Evolutionary conservation across 2,797 vertebrate genomes (phyloP).

Genomic region (Prionace glauca): DNA sequence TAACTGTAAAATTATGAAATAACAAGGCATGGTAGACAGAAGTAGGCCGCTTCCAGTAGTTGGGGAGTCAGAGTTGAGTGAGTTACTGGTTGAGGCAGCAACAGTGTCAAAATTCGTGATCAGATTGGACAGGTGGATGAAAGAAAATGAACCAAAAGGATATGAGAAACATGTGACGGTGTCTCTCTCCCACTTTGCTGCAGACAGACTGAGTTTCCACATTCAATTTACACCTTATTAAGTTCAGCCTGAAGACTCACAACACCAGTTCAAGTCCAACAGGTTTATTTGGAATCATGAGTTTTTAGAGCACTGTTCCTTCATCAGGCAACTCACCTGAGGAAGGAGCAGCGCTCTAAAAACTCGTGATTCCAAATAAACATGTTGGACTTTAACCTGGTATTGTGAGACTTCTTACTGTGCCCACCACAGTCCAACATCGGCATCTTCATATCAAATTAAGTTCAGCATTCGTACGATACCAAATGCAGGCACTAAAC

Average conservation of each 20-base stretch:
- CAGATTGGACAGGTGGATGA: not conserved
- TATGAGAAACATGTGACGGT: not conserved
- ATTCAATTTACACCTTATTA: not conserved
- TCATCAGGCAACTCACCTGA: too few species aligned
- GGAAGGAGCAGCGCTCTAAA: too few species aligned
- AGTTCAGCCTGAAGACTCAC: not conserved
- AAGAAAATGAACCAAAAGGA: not conserved
- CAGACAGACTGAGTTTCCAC: not conserved
- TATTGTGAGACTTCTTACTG: too few species aligned
- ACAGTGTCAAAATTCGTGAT: not conserved
- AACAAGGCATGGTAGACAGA: not conserved
- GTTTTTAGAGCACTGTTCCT: too few species aligned
- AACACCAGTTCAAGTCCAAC: too few species aligned
- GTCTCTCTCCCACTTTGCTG: not conserved
- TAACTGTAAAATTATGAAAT: not conserved
- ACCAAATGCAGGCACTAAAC: too few species aligned
- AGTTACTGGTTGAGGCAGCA: not conserved
- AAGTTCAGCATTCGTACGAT: not conserved
- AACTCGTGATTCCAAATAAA: too few species aligned
- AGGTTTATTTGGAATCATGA: too few species aligned
- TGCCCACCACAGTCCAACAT: too few species aligned
- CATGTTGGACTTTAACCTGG: too few species aligned
- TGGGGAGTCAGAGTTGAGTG: not conserved
- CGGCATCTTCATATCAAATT: not conserved
- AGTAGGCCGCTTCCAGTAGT: not conserved